These are phyloP conservation scores for Nothoprocta pentlandii DNA, from an alignment of 2,113 vertebrate genomes.

Conservation along the genomic window DNA sequence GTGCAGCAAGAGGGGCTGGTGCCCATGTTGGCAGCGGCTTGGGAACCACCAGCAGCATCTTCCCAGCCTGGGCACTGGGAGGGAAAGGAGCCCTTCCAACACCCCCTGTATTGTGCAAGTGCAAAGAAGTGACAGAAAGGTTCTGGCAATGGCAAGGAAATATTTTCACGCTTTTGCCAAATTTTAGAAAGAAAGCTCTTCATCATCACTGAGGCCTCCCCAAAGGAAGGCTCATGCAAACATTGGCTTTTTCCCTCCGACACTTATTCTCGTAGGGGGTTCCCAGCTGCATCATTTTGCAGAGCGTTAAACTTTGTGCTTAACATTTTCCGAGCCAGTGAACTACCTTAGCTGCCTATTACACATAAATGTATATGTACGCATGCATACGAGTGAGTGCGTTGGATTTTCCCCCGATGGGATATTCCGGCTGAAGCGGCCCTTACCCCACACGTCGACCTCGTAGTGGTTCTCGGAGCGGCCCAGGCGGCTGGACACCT, in stretches of 20 bases:
- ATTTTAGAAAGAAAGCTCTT: not conserved
- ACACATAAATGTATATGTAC: not conserved
- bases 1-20: fast-evolving
- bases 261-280: not conserved
- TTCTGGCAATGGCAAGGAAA: not conserved
- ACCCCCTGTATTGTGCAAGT: fast-evolving
- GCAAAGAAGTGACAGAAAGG: not conserved
- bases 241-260: not conserved
- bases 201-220: fast-evolving
- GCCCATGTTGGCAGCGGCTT: not conserved
- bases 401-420: fast-evolving
- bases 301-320: not conserved
- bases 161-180: not conserved
- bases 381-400: no score
- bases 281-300: not conserved
- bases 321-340: not conserved
- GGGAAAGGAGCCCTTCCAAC: fast-evolving
- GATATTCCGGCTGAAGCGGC: not conserved
- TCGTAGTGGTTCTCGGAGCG: slow-evolving; percentile 68
- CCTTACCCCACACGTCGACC: slow-evolving; percentile 77
- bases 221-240: not conserved
- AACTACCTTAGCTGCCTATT: not conserved
- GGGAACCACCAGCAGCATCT: not conserved
- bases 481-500: slow-evolving; percentile 43
- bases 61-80: fast-evolving